These are phyloP conservation scores for Pipistrellus pygmaeus DNA, from an alignment of 2,797 vertebrate genomes.

Conservation along the genomic window DNA sequence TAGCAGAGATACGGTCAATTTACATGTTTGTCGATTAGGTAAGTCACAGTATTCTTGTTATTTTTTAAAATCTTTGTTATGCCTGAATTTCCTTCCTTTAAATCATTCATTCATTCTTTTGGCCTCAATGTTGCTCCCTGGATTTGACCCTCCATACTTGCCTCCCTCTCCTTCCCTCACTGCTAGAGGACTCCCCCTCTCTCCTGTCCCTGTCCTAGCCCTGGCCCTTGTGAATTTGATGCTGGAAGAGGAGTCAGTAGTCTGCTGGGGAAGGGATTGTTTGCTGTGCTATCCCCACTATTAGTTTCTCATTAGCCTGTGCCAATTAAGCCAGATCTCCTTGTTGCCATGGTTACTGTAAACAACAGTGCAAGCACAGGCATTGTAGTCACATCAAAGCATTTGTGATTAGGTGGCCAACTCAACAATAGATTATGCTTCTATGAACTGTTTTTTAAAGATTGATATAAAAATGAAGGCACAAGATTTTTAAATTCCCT, in stretches of 20 bases:
- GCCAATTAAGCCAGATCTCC: neutral
- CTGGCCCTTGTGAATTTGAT: neutral
- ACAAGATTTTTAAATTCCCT: neutral
- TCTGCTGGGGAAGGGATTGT: neutral
- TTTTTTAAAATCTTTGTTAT: neutral
- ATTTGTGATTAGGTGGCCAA: neutral
- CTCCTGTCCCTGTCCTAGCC: neutral
- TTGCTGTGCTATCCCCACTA: neutral
- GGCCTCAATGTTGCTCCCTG: neutral
- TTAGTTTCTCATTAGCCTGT: neutral
- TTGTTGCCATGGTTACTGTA: neutral
- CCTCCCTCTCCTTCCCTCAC: neutral
- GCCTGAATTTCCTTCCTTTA: neutral
- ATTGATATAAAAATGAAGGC: neutral
- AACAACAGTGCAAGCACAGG: neutral
- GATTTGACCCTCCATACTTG: neutral
- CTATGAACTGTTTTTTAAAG: conserved; percentile 1
- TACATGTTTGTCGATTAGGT: no score
- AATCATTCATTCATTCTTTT: neutral
- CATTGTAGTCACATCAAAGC: neutral
- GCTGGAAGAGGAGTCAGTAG: neutral
- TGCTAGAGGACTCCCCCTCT: neutral
- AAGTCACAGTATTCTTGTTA: neutral
- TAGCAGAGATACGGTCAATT: no score
- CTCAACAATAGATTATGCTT: neutral